phyloP scores from a whole-genome alignment of 2,797 vertebrate genomes.

The Diceros bicornis region DNA sequence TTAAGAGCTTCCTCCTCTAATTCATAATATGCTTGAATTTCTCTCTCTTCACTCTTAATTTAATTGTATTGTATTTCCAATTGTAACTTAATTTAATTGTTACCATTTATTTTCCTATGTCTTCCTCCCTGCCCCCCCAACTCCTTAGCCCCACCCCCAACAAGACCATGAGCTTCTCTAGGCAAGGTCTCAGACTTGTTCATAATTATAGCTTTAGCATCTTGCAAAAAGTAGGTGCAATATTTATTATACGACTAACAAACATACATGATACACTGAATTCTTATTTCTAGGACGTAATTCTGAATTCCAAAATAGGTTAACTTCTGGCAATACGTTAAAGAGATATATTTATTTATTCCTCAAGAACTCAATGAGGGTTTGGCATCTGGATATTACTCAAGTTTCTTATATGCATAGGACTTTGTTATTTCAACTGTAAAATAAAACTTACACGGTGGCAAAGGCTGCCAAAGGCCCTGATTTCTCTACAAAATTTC shows the following conservation, averaged over 20 bases:
- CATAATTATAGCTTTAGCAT: not conserved
- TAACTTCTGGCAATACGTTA: not conserved
- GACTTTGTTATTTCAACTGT: not conserved
- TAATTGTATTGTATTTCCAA: not conserved
- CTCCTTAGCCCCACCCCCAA: no score
- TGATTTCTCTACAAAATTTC: not conserved
- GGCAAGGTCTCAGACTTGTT: not conserved
- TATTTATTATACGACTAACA: not conserved
- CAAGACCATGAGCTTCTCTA: not conserved
- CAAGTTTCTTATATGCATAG: not conserved
- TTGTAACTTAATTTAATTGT: not conserved
- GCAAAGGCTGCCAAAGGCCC: not conserved
- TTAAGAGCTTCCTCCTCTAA: conserved; percentile 4
- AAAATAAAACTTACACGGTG: not conserved
- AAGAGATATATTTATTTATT: not conserved
- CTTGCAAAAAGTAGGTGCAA: not conserved
- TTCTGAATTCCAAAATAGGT: not conserved
- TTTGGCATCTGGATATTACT: not conserved
- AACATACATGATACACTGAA: not conserved
- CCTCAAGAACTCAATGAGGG: not conserved
- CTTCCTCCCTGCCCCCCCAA: not conserved
- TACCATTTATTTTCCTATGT: not conserved
- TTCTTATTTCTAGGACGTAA: not conserved
- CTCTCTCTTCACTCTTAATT: not conserved
- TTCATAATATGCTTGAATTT: not conserved